A percentile compares a stretch with the other conserved stretches of the same genome.
Evolutionary conservation across 64 coral and sea anemone genomes (phyloP).

Genomic region (Montipora capricornis): DNA sequence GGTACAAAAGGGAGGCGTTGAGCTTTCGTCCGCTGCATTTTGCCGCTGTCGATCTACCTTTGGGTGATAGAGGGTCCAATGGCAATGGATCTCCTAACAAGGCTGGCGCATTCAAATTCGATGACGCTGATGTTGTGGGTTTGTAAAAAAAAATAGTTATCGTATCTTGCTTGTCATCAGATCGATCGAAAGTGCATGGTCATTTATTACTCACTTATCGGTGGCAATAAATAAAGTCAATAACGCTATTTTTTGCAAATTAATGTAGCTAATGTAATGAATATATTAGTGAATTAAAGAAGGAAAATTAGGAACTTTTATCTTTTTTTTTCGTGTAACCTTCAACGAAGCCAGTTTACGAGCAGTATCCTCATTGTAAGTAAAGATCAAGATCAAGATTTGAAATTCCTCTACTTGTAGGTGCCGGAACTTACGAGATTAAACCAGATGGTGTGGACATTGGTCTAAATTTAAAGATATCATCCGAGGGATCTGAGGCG

Average conservation of each 20-base stretch:
- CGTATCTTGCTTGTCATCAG: no score
- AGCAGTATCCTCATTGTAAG: no score
- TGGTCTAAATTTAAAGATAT: constrained; percentile 49
- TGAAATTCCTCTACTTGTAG: neutral
- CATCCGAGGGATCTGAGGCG: neutral
- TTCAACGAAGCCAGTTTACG: no score
- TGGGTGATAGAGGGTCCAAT: neutral
- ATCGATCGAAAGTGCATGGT: no score
- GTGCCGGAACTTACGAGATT: constrained; percentile 57
- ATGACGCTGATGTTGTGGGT: constrained; percentile 56
- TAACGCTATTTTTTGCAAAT: no score
- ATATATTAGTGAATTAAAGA: no score
- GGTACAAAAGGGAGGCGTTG: neutral
- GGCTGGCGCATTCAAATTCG: constrained; percentile 63
- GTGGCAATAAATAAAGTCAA: no score
- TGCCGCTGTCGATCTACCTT: constrained; percentile 22
- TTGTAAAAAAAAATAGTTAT: neutral
- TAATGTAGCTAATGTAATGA: no score
- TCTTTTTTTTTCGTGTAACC: no score
- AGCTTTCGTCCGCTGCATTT: constrained; percentile 21
- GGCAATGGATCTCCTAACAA: neutral
- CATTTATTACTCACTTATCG: no score
- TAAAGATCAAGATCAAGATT: neutral
- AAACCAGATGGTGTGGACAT: constrained; percentile 43
- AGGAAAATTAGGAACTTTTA: no score